phyloP scores from a whole-genome alignment of 2,888 invertebrate genomes.

The Tetropium fuscum region DNA sequence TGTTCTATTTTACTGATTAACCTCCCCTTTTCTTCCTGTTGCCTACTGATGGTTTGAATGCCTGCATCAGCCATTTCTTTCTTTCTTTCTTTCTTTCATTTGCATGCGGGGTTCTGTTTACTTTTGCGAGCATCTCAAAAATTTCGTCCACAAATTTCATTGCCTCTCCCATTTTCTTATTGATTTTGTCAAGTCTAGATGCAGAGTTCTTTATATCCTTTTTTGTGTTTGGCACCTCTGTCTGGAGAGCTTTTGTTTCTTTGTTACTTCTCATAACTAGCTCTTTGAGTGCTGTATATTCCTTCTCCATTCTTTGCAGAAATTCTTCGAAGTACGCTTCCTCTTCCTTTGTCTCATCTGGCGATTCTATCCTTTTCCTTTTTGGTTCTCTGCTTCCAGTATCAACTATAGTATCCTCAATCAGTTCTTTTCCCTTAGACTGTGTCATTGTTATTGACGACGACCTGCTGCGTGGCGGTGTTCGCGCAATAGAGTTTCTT shows the following conservation, averaged over 20 bases:
- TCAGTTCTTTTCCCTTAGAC: no score
- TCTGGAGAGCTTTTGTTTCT: not conserved
- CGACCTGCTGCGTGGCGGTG: no score
- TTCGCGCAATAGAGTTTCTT: no score
- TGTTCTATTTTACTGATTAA: not conserved
- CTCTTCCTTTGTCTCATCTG: not conserved
- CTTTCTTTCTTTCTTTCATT: not conserved
- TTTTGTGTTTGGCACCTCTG: not conserved
- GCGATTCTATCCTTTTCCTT: not conserved
- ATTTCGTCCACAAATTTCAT: slow-evolving; percentile 1
- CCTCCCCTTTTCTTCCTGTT: slow-evolving; percentile 5
- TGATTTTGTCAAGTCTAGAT: not conserved
- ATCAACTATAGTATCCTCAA: no score
- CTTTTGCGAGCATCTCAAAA: slow-evolving; percentile 8
- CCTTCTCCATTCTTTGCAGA: not conserved
- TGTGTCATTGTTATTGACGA: no score
- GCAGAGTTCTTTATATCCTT: not conserved
- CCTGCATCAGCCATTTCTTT: not conserved
- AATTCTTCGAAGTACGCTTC: not conserved
- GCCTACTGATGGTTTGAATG: not conserved
- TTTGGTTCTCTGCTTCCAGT: not conserved
- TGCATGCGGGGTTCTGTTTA: no score
- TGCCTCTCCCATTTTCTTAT: not conserved
- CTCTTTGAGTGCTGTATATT: not conserved
- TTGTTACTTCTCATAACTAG: not conserved